Percentiles rank a stretch among this genome's conserved stretches.
Evolutionary conservation across 2,888 invertebrate genomes (phyloP).

Genomic region (Nasonovia ribisnigri): DNA sequence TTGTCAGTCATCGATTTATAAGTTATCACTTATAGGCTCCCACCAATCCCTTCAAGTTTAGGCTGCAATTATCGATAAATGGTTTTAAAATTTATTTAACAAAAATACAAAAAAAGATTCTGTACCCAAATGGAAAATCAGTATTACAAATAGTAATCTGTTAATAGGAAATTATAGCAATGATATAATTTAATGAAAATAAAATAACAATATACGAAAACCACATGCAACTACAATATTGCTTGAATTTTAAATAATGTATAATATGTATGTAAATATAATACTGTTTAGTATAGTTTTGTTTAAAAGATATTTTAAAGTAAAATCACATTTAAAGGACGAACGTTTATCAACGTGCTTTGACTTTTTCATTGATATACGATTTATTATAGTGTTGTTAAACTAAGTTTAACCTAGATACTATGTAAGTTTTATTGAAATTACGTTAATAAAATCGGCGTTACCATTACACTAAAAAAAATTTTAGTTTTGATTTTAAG

Average conservation of each 20-base stretch:
- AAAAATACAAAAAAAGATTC: background rate
- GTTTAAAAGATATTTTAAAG: background rate
- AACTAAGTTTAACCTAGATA: slow-evolving; percentile 10
- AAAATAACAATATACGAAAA: background rate
- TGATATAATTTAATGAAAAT: background rate
- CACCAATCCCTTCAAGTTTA: background rate
- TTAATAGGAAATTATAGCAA: background rate
- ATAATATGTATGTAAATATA: background rate
- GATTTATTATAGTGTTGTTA: slow-evolving; percentile 13
- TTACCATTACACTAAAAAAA: background rate
- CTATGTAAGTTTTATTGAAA: background rate
- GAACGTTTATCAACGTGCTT: background rate
- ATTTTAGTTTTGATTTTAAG: slow-evolving; percentile 8
- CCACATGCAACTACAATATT: background rate
- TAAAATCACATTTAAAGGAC: background rate
- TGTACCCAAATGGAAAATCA: background rate
- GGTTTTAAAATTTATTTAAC: background rate
- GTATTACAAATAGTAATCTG: background rate
- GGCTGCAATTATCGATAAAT: background rate
- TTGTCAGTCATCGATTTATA: background rate
- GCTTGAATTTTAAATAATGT: background rate
- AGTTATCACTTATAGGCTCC: background rate
- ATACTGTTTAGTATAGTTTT: background rate
- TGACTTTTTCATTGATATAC: background rate
- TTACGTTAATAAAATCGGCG: slow-evolving; percentile 25